A percentile compares a stretch with the other conserved stretches of the same genome.
Conservation (phyloP, 2,888 invertebrate genomes). For the Andricus quercusramuli region DNA sequence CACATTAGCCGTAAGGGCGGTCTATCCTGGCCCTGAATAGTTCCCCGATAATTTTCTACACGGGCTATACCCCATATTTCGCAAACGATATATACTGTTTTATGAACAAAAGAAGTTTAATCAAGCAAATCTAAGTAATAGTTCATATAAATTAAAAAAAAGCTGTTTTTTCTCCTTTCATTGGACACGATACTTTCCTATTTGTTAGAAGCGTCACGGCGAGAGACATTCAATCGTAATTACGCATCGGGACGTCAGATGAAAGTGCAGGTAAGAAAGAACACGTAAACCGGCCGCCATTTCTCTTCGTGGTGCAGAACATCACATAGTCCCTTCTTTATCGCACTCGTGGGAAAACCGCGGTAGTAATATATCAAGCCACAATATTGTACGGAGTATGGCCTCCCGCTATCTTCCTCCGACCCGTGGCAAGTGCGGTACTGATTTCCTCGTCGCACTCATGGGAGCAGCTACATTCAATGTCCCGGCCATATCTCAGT, state of each 20-base stretch:
- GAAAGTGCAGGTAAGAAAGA: conserved; percentile 37
- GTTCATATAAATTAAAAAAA: neutral
- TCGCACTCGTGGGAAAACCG: conserved; percentile 74
- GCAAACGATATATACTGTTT: neutral
- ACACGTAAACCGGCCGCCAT: conserved; percentile 38
- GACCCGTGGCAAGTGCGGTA: conserved; percentile 31
- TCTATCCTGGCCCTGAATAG: no score
- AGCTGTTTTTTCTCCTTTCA: neutral
- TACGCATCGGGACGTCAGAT: conserved; percentile 31
- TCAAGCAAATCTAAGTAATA: neutral
- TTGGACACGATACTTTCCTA: neutral
- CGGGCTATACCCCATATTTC: neutral
- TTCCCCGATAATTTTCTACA: no score
- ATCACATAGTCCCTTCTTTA: conserved; percentile 67
- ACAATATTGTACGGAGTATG: conserved; percentile 72
- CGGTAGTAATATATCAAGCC: conserved; percentile 68
- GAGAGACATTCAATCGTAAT: conserved; percentile 31
- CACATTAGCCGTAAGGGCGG: no score
- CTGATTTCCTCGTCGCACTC: conserved; percentile 56
- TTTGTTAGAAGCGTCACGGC: neutral
- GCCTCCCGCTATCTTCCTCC: conserved; percentile 54
- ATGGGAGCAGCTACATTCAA: conserved; percentile 74
- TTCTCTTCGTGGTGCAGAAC: conserved; percentile 46
- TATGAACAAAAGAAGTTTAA: neutral
- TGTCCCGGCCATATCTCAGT: conserved; percentile 76